These are phyloP conservation scores for Neodiprion virginianus DNA, from an alignment of 1,140 invertebrate genomes.

Conservation along the genomic window DNA sequence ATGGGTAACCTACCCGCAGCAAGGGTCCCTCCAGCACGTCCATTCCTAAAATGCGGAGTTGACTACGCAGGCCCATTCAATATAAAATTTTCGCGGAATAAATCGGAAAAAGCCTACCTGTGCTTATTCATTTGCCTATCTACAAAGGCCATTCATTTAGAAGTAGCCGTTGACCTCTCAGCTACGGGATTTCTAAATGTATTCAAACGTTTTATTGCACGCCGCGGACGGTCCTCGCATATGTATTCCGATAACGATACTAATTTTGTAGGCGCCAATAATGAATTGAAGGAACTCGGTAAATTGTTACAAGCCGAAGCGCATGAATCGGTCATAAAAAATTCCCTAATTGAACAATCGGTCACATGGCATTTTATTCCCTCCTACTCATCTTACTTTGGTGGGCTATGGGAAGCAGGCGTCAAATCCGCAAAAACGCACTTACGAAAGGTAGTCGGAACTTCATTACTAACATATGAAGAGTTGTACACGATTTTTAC, in stretches of 20 bases:
- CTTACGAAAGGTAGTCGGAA: slow-evolving; percentile 29
- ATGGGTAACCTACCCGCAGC: slow-evolving; percentile 33
- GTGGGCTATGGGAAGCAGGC: slow-evolving; percentile 53
- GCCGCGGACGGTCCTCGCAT: slow-evolving; percentile 14
- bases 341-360: neutral
- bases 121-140: slow-evolving; percentile 38
- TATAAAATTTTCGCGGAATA: slow-evolving; percentile 33
- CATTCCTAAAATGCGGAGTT: slow-evolving; percentile 36
- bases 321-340: slow-evolving; percentile 13
- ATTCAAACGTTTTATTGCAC: slow-evolving; percentile 23
- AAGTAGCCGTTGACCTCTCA: slow-evolving; percentile 18
- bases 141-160: slow-evolving; percentile 23
- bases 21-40: slow-evolving; percentile 21
- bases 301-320: slow-evolving; percentile 10
- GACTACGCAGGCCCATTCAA: slow-evolving; percentile 46
- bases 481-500: slow-evolving; percentile 26
- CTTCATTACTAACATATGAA: slow-evolving; percentile 29
- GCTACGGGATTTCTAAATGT: slow-evolving; percentile 22
- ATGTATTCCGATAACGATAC: slow-evolving; percentile 27
- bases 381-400: slow-evolving; percentile 48
- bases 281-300: slow-evolving; percentile 12
- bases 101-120: slow-evolving; percentile 37
- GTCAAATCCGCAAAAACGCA: slow-evolving; percentile 48
- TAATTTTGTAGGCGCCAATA: slow-evolving; percentile 24
- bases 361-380: slow-evolving; percentile 50